These are phyloP conservation scores for Vanessa atalanta DNA, from an alignment of 1,140 invertebrate genomes.

Conservation along the genomic window DNA sequence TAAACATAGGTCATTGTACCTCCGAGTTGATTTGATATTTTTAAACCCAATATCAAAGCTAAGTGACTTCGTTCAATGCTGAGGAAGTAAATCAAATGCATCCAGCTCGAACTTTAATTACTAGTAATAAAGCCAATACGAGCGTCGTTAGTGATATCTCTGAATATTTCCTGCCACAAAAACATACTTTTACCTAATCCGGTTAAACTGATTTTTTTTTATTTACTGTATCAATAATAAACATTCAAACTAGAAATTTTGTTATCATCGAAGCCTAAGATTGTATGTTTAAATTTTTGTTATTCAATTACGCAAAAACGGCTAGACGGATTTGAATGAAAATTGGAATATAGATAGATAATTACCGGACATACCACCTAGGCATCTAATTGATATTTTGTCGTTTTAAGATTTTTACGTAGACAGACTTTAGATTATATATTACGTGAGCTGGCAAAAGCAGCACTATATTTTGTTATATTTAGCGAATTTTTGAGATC, in stretches of 20 bases:
- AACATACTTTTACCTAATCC: slow-evolving; percentile 47
- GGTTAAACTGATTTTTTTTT: no score
- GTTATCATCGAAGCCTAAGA: neutral
- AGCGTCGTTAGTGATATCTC: slow-evolving; percentile 38
- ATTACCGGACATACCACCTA: neutral
- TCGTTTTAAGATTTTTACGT: no score
- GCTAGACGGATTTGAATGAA: no score
- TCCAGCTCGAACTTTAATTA: slow-evolving; percentile 62
- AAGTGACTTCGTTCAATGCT: slow-evolving; percentile 41
- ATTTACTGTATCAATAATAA: no score
- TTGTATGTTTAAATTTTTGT: neutral
- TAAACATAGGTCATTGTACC: slow-evolving; percentile 13
- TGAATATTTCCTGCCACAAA: slow-evolving; percentile 62
- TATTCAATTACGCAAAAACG: no score
- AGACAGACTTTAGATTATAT: no score
- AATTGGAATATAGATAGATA: no score
- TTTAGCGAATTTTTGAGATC: no score
- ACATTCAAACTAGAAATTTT: neutral
- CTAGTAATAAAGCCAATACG: slow-evolving; percentile 63
- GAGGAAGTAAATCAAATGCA: slow-evolving; percentile 56
- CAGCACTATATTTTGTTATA: no score
- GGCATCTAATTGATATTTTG: no score
- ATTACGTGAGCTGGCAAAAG: no score
- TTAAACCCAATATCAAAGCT: slow-evolving; percentile 38
- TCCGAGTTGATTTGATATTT: slow-evolving; percentile 23